These are phyloP conservation scores for Dryobota labecula DNA, from an alignment of 2,888 invertebrate genomes.

Conservation along the genomic window DNA sequence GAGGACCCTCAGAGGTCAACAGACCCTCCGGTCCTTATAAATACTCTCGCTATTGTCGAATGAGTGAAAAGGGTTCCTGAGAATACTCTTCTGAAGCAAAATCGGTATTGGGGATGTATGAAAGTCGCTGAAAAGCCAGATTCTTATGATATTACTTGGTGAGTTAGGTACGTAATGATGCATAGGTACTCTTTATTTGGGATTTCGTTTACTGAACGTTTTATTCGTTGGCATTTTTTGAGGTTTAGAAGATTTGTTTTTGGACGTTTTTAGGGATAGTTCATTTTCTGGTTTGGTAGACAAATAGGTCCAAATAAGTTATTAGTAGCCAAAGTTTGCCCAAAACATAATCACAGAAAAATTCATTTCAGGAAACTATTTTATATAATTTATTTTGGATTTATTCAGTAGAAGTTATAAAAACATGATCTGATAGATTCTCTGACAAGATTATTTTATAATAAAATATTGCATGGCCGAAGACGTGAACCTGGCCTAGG, in stretches of 20 bases:
- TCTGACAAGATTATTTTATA: neutral
- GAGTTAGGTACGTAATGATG: slow-evolving; percentile 33
- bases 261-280: neutral
- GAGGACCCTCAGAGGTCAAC: slow-evolving; percentile 39
- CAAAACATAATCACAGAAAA: neutral
- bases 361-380: neutral
- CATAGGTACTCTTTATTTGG: slow-evolving; percentile 8
- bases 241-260: neutral
- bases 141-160: slow-evolving; percentile 13
- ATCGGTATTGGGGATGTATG: slow-evolving; percentile 33
- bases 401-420: neutral
- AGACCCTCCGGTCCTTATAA: slow-evolving; percentile 38
- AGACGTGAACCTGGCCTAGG: neutral
- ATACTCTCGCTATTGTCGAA: slow-evolving; percentile 49
- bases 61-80: slow-evolving; percentile 26
- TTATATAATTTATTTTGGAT: neutral
- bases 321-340: neutral
- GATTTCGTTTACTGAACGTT: neutral
- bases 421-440: neutral
- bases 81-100: slow-evolving; percentile 32
- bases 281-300: neutral
- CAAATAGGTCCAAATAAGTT: neutral
- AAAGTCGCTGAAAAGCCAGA: slow-evolving; percentile 24
- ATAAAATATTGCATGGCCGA: neutral
- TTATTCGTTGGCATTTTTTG: neutral